Percentiles rank a stretch among this genome's conserved stretches.
Evolutionary conservation across 2,888 invertebrate genomes (phyloP).

Genomic region (Lamellibrachia columna): DNA sequence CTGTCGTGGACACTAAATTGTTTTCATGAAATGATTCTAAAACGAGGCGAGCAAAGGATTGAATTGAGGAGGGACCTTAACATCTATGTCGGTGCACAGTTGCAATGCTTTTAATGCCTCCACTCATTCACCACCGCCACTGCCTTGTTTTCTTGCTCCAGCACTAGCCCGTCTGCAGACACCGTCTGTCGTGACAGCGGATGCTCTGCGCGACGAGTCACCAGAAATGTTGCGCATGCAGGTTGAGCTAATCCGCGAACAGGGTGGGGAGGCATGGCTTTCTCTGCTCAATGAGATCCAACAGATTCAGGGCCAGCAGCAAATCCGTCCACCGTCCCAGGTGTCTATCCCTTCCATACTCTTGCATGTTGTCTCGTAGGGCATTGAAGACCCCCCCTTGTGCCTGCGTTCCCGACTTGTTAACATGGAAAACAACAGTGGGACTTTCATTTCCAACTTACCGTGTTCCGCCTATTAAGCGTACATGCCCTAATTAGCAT

Average conservation of each 20-base stretch:
- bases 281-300: constrained; percentile 36
- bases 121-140: not conserved
- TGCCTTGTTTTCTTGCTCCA: not conserved
- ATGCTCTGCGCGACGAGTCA: constrained; percentile 23
- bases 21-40: too few species aligned
- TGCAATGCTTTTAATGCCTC: not conserved
- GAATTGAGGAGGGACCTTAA: not conserved
- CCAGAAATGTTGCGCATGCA: constrained; percentile 26
- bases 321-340: not conserved
- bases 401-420: too few species aligned
- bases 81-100: not conserved
- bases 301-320: not conserved
- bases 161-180: not conserved
- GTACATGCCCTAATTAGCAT: too few species aligned
- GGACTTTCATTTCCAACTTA: too few species aligned
- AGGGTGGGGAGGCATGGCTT: constrained; percentile 41
- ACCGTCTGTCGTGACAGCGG: not conserved
- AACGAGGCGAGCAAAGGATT: too few species aligned
- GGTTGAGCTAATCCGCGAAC: constrained; percentile 38
- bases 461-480: too few species aligned
- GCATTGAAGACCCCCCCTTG: too few species aligned
- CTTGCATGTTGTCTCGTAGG: not conserved
- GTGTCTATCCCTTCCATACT: not conserved
- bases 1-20: too few species aligned
- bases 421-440: too few species aligned